Evolutionary conservation across 2,797 vertebrate species (phyloP).

Genomic region (Ceryle rudis): DNA sequence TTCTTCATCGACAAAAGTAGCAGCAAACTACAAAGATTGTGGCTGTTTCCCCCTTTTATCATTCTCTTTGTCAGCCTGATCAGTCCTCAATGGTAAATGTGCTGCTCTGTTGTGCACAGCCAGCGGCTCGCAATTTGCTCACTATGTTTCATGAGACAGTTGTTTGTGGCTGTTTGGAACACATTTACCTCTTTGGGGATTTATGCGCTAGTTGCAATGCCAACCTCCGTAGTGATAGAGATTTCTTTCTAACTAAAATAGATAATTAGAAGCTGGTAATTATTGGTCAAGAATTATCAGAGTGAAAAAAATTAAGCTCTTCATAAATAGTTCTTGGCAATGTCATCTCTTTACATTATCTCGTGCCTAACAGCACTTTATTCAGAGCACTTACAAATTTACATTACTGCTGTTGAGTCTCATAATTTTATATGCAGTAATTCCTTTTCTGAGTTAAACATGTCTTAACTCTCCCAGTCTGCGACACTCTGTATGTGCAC

Average conservation of each 20-base stretch:
- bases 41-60: slow-evolving; percentile 74
- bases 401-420: slow-evolving; percentile 67
- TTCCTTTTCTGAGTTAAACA: slow-evolving; percentile 62
- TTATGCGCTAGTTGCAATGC: slow-evolving; percentile 82
- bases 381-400: slow-evolving; percentile 74
- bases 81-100: slow-evolving; percentile 77
- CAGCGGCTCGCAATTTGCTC: slow-evolving; percentile 82
- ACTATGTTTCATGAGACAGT: slow-evolving; percentile 85
- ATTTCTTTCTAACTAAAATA: slow-evolving; percentile 87
- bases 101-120: slow-evolving; percentile 80
- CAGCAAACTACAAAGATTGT: slow-evolving; percentile 71
- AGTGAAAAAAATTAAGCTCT: slow-evolving; percentile 85
- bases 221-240: slow-evolving; percentile 83
- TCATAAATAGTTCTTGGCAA: slow-evolving; percentile 84
- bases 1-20: slow-evolving; percentile 11
- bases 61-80: slow-evolving; percentile 81
- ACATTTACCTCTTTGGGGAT: slow-evolving; percentile 84
- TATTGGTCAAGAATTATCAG: slow-evolving; percentile 89
- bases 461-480: background rate
- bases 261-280: slow-evolving; percentile 86
- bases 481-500: background rate
- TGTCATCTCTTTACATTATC: slow-evolving; percentile 79
- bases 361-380: slow-evolving; percentile 76
- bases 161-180: slow-evolving; percentile 86
- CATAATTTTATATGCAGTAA: slow-evolving; percentile 73